Percentiles rank a stretch among this genome's conserved stretches.
phyloP scores from a whole-genome alignment of 1,140 invertebrate species.

The Aleiodes sp. region DNA sequence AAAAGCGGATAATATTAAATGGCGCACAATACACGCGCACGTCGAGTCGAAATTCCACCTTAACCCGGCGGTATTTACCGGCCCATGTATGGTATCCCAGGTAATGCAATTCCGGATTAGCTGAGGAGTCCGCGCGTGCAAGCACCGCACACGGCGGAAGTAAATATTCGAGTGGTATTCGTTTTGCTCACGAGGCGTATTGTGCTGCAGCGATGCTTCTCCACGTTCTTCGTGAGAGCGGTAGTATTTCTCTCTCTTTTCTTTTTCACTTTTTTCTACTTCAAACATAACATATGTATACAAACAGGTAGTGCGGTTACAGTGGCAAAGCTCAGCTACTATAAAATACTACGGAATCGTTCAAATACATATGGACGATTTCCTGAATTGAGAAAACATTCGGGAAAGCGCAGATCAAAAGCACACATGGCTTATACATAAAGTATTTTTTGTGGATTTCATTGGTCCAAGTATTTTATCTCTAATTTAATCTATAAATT shows the following conservation, averaged over 20 bases:
- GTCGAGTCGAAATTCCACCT: background rate
- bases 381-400: constrained; percentile 5
- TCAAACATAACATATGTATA: background rate
- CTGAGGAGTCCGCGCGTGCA: background rate
- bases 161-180: constrained; percentile 7
- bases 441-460: background rate
- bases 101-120: constrained; percentile 9
- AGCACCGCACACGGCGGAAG: background rate
- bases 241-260: background rate
- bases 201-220: background rate
- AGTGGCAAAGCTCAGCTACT: background rate
- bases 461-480: background rate
- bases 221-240: constrained; percentile 15
- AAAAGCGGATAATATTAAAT: background rate
- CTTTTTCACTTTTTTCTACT: too few relatives aligned
- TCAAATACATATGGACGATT: constrained; percentile 8
- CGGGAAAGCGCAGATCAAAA: constrained; percentile 4
- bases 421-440: constrained; percentile 13
- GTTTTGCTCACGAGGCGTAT: constrained; percentile 16
- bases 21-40: background rate
- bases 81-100: background rate
- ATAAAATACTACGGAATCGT: constrained; percentile 12
- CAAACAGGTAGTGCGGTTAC: constrained; percentile 9
- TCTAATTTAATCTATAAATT: background rate
- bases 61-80: background rate